Percentiles rank a stretch among this genome's conserved stretches.
Conservation (phyloP, 2,113 vertebrate genomes). For the Erythrocercus mccallii region DNA sequence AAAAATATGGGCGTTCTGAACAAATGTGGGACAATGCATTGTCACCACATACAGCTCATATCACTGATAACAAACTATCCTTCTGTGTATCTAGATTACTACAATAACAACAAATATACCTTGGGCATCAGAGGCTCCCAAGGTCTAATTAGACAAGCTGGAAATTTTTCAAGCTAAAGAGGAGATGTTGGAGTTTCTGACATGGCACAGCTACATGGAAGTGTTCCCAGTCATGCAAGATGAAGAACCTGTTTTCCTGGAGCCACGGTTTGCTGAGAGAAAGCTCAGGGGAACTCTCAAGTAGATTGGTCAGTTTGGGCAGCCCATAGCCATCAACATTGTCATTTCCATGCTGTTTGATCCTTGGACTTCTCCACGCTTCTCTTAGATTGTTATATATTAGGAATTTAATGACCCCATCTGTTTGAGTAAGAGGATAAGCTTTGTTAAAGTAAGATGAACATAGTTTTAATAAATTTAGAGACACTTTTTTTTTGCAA, state of each 20-base stretch:
- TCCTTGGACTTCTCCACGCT: background rate
- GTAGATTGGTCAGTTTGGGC: background rate
- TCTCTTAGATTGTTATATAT: background rate
- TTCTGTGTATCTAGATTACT: background rate
- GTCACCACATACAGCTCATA: background rate
- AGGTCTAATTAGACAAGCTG: background rate
- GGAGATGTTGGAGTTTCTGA: background rate
- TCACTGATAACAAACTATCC: background rate
- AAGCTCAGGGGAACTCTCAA: background rate
- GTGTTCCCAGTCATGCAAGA: background rate
- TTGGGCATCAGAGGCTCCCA: background rate
- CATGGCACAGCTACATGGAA: rapidly evolving
- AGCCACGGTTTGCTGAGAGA: background rate
- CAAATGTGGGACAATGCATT: background rate
- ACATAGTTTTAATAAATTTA: background rate
- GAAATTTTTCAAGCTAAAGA: background rate
- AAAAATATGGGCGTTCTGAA: background rate
- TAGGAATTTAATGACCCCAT: background rate
- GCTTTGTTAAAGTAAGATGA: background rate
- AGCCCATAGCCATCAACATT: background rate
- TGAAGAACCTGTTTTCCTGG: background rate
- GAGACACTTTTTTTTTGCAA: background rate
- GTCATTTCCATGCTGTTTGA: background rate
- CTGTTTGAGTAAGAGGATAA: background rate
- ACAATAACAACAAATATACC: background rate